Percentiles rank a stretch among this genome's conserved stretches.
Conservation (phyloP, 1,140 invertebrate genomes). For the Magallana gigas region DNA sequence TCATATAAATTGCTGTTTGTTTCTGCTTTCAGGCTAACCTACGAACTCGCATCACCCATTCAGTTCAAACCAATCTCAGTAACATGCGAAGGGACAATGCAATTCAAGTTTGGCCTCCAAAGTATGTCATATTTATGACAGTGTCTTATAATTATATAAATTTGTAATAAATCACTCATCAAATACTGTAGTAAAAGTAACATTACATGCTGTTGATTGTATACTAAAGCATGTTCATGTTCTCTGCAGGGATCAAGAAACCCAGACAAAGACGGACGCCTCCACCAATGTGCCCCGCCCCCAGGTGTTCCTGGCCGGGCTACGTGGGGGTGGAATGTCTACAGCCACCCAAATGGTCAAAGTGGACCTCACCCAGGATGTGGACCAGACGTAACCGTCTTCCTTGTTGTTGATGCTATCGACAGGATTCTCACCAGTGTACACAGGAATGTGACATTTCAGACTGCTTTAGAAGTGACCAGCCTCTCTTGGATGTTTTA, state of each 20-base stretch:
- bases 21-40: constrained; percentile 77
- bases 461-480: no score
- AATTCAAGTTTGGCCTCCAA: constrained; percentile 78
- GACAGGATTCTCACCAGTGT: no score
- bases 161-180: no score
- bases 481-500: no score
- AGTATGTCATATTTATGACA: constrained; percentile 68
- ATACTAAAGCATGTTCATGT: neutral
- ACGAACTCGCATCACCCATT: constrained; percentile 77
- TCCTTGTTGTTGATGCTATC: no score
- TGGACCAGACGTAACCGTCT: constrained; percentile 63
- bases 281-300: constrained; percentile 79
- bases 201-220: no score
- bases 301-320: constrained; percentile 77
- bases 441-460: no score
- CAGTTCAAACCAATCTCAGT: constrained; percentile 79
- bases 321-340: constrained; percentile 77
- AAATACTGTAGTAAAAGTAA: no score
- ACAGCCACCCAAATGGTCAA: constrained; percentile 77
- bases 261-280: constrained; percentile 78
- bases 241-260: constrained; percentile 74
- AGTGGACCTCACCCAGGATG: constrained; percentile 79
- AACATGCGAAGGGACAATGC: constrained; percentile 78
- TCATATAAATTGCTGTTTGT: neutral
- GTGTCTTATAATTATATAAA: no score